Conservation (phyloP, 2,797 vertebrate species). For the Mallotus villosus region DNA sequence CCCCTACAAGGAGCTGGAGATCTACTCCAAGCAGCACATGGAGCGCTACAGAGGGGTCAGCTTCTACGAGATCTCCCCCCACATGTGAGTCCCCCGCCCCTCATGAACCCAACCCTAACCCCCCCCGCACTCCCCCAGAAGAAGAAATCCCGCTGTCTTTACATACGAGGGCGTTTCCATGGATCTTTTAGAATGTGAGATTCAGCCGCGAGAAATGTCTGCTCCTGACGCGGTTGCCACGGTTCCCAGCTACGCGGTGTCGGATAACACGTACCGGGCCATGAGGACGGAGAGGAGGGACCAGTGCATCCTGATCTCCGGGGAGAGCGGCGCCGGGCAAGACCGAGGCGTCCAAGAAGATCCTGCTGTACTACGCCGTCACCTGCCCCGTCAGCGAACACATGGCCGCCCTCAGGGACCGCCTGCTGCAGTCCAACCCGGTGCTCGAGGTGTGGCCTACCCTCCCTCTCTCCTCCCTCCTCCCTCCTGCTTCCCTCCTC, state of each 20-base stretch:
- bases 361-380: constrained; percentile 89
- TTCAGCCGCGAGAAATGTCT: too few relatives aligned
- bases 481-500: neutral
- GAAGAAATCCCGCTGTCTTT: too few relatives aligned
- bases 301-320: constrained; percentile 83
- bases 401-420: constrained; percentile 75
- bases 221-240: too few relatives aligned
- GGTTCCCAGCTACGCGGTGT: constrained; percentile 83
- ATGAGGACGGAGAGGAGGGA: constrained; percentile 88
- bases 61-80: constrained; percentile 94
- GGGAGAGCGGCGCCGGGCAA: constrained; percentile 93
- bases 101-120: neutral
- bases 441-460: constrained; percentile 86
- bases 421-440: constrained; percentile 88
- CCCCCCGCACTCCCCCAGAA: neutral
- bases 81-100: constrained; percentile 82
- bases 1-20: constrained; percentile 83
- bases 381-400: constrained; percentile 68
- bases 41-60: constrained; percentile 91
- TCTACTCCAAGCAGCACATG: constrained; percentile 91
- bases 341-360: constrained; percentile 95
- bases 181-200: too few relatives aligned
- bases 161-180: too few relatives aligned
- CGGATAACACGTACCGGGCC: constrained; percentile 92
- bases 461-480: too few relatives aligned